Percentiles rank a stretch among this genome's conserved stretches.
Conservation (phyloP, 2,113 vertebrate species). For the Cottus gobio region DNA sequence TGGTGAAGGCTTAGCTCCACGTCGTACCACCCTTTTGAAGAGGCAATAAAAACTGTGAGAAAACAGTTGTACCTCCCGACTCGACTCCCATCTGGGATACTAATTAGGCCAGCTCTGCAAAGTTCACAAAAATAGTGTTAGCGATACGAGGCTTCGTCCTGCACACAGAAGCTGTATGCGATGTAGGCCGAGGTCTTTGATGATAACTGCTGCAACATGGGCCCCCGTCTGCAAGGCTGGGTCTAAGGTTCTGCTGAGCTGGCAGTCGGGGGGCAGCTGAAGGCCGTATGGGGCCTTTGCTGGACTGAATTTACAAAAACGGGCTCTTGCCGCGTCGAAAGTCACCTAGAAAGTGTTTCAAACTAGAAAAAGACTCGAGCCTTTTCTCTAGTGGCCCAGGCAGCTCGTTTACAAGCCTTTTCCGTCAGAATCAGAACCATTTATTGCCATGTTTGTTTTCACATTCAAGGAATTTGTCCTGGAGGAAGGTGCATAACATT, state of each 20-base stretch:
- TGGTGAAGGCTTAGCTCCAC: slow-evolving; percentile 26
- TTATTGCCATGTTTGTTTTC: too few species aligned
- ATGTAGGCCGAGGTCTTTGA: not conserved
- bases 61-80: slow-evolving; percentile 62
- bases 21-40: slow-evolving; percentile 72
- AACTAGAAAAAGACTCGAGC: too few species aligned
- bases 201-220: not conserved
- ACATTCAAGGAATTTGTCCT: too few species aligned
- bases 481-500: too few species aligned
- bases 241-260: not conserved
- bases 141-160: slow-evolving; percentile 20
- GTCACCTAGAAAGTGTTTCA: not conserved
- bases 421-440: too few species aligned
- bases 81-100: slow-evolving; percentile 58
- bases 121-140: slow-evolving; percentile 36
- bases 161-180: slow-evolving; percentile 19
- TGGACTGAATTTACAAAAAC: not conserved
- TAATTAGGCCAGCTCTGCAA: slow-evolving; percentile 74
- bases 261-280: not conserved
- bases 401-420: not conserved
- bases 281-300: not conserved
- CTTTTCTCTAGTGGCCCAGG: not conserved
- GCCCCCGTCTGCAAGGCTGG: not conserved
- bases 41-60: slow-evolving; percentile 74
- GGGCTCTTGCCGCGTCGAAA: not conserved